Evolutionary conservation across 2,797 vertebrate species (phyloP).

Genomic region (Centropyge bicolor): DNA sequence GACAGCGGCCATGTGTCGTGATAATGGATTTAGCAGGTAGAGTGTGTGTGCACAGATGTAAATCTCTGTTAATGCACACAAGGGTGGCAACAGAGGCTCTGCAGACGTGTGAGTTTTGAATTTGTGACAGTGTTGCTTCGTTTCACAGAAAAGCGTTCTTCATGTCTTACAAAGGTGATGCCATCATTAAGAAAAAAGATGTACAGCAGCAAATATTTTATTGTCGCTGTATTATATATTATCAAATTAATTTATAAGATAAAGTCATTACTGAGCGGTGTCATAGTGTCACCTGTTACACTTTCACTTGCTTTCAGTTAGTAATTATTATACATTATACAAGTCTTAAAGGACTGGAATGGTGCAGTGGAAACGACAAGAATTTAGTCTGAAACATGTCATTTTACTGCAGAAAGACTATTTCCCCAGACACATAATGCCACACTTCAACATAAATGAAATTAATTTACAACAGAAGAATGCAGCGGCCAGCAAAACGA

Average conservation of each 20-base stretch:
- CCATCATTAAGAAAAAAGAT: slow-evolving; percentile 2
- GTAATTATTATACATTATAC: background rate
- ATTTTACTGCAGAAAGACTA: background rate
- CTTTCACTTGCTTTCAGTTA: background rate
- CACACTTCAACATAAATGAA: background rate
- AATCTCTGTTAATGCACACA: slow-evolving; percentile 30
- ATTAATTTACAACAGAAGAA: background rate
- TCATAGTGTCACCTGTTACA: background rate
- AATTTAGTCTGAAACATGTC: background rate
- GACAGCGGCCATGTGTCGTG: slow-evolving; percentile 34
- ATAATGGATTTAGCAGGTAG: slow-evolving; percentile 42
- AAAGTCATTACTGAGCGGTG: background rate
- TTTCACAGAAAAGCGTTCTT: background rate
- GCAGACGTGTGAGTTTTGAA: slow-evolving; percentile 13
- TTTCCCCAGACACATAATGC: background rate
- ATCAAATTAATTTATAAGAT: slow-evolving; percentile 6
- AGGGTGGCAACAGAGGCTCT: background rate
- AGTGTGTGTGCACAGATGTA: slow-evolving; percentile 31
- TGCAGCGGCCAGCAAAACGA: background rate
- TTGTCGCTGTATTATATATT: background rate
- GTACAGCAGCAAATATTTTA: background rate
- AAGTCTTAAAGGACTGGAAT: background rate
- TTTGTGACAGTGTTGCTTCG: background rate
- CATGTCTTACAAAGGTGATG: background rate
- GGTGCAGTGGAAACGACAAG: background rate